Percentiles rank a stretch among this genome's conserved stretches.
These are phyloP conservation scores for Scolopax mira DNA, from an alignment of 2,113 vertebrate species.

Conservation along the genomic window DNA sequence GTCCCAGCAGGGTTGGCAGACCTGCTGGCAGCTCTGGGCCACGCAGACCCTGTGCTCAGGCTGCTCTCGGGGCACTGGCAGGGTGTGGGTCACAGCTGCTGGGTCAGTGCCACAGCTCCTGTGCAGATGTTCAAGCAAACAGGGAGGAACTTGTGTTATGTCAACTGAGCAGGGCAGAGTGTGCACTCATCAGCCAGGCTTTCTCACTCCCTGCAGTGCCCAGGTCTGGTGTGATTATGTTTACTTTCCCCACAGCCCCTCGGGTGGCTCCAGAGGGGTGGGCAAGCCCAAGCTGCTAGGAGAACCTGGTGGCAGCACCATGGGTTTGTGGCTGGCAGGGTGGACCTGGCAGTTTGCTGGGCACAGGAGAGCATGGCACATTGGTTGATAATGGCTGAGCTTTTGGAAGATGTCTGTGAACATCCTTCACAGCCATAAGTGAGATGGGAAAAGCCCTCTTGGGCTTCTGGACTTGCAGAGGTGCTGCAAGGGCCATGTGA, in stretches of 20 bases:
- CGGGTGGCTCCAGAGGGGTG: background rate
- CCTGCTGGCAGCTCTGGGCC: background rate
- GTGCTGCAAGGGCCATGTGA: background rate
- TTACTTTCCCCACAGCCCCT: background rate
- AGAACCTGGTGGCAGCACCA: background rate
- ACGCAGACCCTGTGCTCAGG: accelerated
- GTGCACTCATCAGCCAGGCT: background rate
- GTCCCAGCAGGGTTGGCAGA: background rate
- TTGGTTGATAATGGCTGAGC: background rate
- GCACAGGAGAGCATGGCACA: background rate
- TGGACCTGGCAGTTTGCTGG: background rate
- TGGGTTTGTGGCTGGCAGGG: background rate
- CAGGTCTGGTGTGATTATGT: background rate
- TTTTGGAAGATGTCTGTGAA: background rate
- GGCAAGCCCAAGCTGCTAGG: background rate
- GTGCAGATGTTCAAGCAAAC: background rate
- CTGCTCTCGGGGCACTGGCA: background rate
- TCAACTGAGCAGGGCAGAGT: background rate
- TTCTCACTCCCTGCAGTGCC: background rate
- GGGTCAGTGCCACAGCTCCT: background rate
- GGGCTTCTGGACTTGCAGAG: background rate
- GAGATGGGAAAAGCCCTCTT: background rate
- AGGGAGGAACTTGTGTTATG: background rate
- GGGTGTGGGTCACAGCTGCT: background rate
- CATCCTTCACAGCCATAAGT: background rate